Evolutionary conservation across 2,888 invertebrate genomes (phyloP).

Genomic region (Sympetrum striolatum): DNA sequence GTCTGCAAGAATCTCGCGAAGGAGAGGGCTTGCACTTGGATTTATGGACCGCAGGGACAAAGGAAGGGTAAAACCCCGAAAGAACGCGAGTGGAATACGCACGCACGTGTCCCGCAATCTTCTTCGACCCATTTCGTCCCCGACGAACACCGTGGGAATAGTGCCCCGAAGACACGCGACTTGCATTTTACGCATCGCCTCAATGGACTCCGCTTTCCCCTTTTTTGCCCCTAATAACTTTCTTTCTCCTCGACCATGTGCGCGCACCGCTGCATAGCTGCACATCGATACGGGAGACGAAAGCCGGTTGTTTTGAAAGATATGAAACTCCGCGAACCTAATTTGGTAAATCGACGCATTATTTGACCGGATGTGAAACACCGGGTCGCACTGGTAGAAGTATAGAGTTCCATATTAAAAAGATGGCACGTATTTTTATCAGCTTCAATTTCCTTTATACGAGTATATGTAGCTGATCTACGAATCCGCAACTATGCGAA

Average conservation of each 20-base stretch:
- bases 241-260: background rate
- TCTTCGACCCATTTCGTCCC: background rate
- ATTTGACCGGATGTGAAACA: too few relatives aligned
- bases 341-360: too few relatives aligned
- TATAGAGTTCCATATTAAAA: too few relatives aligned
- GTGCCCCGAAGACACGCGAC: slow-evolving; percentile 17
- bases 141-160: slow-evolving; percentile 3
- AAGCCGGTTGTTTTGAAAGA: too few relatives aligned
- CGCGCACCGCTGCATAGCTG: background rate
- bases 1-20: too few relatives aligned
- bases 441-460: too few relatives aligned
- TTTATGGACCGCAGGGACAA: background rate
- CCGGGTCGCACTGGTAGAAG: too few relatives aligned
- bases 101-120: background rate
- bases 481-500: too few relatives aligned
- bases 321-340: too few relatives aligned
- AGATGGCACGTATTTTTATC: too few relatives aligned
- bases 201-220: background rate
- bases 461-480: too few relatives aligned
- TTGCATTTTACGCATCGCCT: background rate
- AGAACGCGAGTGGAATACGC: background rate
- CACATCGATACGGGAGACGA: background rate
- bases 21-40: background rate
- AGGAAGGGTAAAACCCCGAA: background rate
- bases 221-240: background rate